These are phyloP conservation scores for Cloeon dipterum DNA, from an alignment of 2,888 invertebrate genomes.

Conservation along the genomic window DNA sequence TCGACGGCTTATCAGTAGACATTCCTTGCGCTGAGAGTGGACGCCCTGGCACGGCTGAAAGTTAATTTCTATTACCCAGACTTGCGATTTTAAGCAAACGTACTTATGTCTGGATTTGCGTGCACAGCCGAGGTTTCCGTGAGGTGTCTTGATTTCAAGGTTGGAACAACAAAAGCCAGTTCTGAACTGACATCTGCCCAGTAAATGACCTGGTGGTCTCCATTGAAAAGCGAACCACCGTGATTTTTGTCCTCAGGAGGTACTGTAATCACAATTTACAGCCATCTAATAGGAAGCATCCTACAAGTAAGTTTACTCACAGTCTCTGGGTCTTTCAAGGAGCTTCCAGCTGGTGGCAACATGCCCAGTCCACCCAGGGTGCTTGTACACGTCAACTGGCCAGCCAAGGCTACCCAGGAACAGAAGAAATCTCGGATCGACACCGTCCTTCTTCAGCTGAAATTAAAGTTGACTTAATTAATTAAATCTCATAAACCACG, in stretches of 20 bases:
- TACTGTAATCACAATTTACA: constrained; percentile 1
- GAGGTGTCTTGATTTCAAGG: constrained; percentile 11
- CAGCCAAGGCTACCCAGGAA: constrained; percentile 56
- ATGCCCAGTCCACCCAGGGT: constrained; percentile 91
- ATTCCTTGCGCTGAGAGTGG: background rate
- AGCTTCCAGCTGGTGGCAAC: constrained; percentile 63
- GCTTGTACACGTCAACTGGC: constrained; percentile 62
- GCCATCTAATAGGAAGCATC: too few relatives aligned
- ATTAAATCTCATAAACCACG: background rate
- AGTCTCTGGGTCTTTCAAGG: constrained; percentile 4
- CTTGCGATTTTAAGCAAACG: too few relatives aligned
- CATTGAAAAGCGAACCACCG: constrained; percentile 57
- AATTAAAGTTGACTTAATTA: background rate
- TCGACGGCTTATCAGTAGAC: constrained; percentile 24
- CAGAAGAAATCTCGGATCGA: constrained; percentile 29
- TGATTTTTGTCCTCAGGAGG: constrained; percentile 15
- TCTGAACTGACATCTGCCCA: constrained; percentile 92
- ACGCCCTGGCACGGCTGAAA: background rate
- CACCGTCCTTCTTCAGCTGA: constrained; percentile 6
- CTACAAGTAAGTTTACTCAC: too few relatives aligned
- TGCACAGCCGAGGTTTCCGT: too few relatives aligned
- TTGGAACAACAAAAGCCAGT: constrained; percentile 84
- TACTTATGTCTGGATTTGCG: too few relatives aligned
- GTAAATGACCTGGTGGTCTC: constrained; percentile 64
- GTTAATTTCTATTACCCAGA: too few relatives aligned